Conservation (phyloP, 1,140 invertebrate genomes). For the Rhagoletis pomonella region DNA sequence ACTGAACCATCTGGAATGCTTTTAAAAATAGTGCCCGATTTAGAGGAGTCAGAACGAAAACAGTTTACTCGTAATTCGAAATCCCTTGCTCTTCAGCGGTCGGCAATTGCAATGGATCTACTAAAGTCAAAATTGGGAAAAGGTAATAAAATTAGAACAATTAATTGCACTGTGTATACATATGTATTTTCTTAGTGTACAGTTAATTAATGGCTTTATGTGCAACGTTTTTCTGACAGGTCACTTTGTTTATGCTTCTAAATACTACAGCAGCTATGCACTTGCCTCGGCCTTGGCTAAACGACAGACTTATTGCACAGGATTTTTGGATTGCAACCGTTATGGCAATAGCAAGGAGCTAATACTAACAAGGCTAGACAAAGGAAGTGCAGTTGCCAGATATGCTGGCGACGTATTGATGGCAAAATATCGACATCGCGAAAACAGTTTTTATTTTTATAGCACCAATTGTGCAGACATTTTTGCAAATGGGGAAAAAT, state of each 20-base stretch:
- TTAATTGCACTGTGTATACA: background rate
- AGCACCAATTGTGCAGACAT: conserved; percentile 67
- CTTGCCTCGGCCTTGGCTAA: conserved; percentile 63
- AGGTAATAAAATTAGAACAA: background rate
- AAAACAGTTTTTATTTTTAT: conserved; percentile 65
- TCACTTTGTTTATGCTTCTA: conserved; percentile 64
- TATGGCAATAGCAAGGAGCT: conserved; percentile 66
- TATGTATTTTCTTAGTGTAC: background rate
- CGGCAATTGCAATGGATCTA: conserved; percentile 60
- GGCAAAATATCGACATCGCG: conserved; percentile 65
- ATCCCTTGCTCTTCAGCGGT: conserved; percentile 62
- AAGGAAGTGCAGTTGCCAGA: conserved; percentile 62
- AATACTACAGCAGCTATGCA: conserved; percentile 67
- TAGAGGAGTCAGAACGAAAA: conserved; percentile 54
- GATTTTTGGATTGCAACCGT: conserved; percentile 64
- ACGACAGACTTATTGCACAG: conserved; percentile 64
- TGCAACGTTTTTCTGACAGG: conserved; percentile 13
- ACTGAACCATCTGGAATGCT: conserved; percentile 64
- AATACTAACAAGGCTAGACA: conserved; percentile 61
- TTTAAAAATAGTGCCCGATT: conserved; percentile 62
- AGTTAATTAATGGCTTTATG: background rate
- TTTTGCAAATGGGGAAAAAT: background rate
- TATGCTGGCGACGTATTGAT: conserved; percentile 66
- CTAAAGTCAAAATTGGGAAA: conserved; percentile 56
- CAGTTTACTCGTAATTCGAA: conserved; percentile 61